Conservation (phyloP, 2,797 vertebrate species). For the Syncerus caffer region DNA sequence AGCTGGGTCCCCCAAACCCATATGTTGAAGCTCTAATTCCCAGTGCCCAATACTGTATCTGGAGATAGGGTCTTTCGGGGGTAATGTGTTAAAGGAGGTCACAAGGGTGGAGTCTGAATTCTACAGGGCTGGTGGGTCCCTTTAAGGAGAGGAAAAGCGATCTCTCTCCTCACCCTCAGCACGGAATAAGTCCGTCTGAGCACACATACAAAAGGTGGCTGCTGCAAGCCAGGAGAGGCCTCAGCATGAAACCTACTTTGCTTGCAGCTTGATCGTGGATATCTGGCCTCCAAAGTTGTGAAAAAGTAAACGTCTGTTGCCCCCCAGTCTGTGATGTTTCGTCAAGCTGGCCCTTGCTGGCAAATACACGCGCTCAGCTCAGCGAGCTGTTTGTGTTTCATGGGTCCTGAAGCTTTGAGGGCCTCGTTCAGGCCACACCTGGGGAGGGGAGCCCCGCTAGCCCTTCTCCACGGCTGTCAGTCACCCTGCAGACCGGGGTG, state of each 20-base stretch:
- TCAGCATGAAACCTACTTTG: not conserved
- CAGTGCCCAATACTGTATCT: not conserved
- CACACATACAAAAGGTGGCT: not conserved
- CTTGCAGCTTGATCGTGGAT: not conserved
- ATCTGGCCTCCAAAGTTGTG: not conserved
- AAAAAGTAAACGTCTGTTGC: not conserved
- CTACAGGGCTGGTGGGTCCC: not conserved
- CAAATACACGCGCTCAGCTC: accelerated
- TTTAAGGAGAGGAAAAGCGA: not conserved
- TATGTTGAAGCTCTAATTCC: not conserved
- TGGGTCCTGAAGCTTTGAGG: not conserved
- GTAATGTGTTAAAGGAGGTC: not conserved
- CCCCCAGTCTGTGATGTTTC: not conserved
- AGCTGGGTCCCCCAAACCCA: too few species aligned
- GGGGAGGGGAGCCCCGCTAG: not conserved
- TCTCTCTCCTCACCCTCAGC: too few species aligned
- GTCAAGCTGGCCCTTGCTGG: not conserved
- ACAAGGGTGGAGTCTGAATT: not conserved
- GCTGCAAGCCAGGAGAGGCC: not conserved
- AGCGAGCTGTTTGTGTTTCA: not conserved
- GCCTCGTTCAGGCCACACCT: too few species aligned
- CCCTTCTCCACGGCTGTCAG: too few species aligned
- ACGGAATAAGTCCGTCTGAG: not conserved
- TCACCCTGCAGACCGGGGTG: too few species aligned
- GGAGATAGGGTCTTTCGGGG: not conserved